These are phyloP conservation scores for Laterallus jamaicensis DNA, from an alignment of 2,113 vertebrate species.

Conservation along the genomic window DNA sequence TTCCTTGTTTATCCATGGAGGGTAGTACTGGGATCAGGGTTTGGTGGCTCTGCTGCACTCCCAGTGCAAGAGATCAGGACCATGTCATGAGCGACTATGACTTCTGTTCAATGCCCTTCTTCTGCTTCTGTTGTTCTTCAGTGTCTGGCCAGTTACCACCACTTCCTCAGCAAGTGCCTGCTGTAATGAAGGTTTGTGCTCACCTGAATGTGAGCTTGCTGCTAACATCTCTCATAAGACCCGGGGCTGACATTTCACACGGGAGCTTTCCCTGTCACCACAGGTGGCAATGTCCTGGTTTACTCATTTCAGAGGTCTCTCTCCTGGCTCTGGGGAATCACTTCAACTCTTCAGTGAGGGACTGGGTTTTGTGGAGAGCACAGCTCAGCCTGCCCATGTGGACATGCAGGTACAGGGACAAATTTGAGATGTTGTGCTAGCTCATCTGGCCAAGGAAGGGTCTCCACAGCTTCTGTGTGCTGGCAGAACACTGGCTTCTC, in stretches of 20 bases:
- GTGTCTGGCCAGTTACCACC: background rate
- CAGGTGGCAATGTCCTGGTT: background rate
- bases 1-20: fast-evolving
- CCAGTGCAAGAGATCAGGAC: background rate
- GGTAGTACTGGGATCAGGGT: background rate
- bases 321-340: background rate
- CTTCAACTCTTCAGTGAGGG: background rate
- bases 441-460: background rate
- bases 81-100: fast-evolving
- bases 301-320: background rate
- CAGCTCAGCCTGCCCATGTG: background rate
- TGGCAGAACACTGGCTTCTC: background rate
- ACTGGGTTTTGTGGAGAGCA: background rate
- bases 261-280: background rate
- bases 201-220: background rate
- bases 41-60: background rate
- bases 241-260: background rate
- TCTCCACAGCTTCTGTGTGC: background rate
- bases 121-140: background rate
- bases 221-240: background rate
- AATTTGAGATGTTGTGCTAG: background rate
- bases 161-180: background rate
- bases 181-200: background rate
- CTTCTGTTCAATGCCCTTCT: background rate
- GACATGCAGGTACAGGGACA: background rate